Evolutionary conservation across 1,140 invertebrate species (phyloP).

Genomic region (Cryptotermes secundus): DNA sequence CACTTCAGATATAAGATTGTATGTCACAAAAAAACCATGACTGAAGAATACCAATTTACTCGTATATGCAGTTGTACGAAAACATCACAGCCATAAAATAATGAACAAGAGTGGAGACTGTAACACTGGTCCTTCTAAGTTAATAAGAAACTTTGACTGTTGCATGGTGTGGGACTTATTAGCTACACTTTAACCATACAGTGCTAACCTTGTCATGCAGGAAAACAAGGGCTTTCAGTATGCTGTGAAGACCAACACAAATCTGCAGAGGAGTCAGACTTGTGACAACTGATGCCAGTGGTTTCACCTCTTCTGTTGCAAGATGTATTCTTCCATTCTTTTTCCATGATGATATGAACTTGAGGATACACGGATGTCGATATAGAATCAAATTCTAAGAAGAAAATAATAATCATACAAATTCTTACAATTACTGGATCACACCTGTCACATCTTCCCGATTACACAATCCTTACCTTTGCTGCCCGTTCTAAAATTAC

Average conservation of each 20-base stretch:
- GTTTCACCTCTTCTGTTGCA: constrained; percentile 73
- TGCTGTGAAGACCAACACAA: constrained; percentile 73
- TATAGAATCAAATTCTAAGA: constrained; percentile 78
- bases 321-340: constrained; percentile 70
- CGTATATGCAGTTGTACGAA: too few relatives aligned
- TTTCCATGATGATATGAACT: constrained; percentile 76
- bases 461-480: constrained; percentile 56
- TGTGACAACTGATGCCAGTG: constrained; percentile 62
- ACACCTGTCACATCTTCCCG: background rate
- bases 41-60: too few relatives aligned
- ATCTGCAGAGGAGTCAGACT: constrained; percentile 70
- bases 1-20: too few relatives aligned
- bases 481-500: background rate
- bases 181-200: background rate
- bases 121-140: too few relatives aligned
- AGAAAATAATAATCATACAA: background rate
- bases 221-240: constrained; percentile 74
- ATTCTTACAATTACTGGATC: constrained; percentile 26
- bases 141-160: too few relatives aligned
- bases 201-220: constrained; percentile 66
- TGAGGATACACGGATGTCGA: constrained; percentile 77
- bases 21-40: too few relatives aligned
- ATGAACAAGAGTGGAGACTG: too few relatives aligned
- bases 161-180: too few relatives aligned
- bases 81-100: too few relatives aligned